A percentile compares a stretch with the other conserved stretches of the same genome.
phyloP scores from a whole-genome alignment of 2,888 invertebrate genomes.

The Phengaris arion region DNA sequence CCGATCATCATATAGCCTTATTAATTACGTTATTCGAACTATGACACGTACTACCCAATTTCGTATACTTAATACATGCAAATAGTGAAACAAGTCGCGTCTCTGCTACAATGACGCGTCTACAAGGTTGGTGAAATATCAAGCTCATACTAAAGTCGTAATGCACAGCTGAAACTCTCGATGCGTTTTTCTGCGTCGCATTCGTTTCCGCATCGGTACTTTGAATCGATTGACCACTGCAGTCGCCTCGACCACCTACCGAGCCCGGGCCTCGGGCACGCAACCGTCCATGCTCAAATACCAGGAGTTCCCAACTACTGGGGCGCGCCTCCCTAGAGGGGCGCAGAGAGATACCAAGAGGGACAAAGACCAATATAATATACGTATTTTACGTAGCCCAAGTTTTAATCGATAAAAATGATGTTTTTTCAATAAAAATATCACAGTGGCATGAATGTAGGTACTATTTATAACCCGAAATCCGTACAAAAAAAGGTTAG shows the following conservation, averaged over 20 bases:
- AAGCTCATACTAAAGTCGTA: constrained; percentile 19
- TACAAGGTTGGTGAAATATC: constrained; percentile 4
- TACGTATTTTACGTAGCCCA: too few species aligned
- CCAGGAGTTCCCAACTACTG: neutral
- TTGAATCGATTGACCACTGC: constrained; percentile 75
- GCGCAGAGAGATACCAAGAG: too few species aligned
- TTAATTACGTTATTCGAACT: constrained; percentile 15
- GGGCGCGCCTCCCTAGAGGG: too few species aligned
- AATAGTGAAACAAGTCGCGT: neutral
- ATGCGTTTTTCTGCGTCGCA: constrained; percentile 62
- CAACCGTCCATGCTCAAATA: constrained; percentile 43
- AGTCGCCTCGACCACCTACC: constrained; percentile 72
- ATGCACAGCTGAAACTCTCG: constrained; percentile 1
- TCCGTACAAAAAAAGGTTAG: too few species aligned
- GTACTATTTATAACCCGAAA: too few species aligned
- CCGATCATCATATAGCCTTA: constrained; percentile 9
- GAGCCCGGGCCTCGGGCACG: constrained; percentile 65
- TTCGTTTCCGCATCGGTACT: constrained; percentile 69
- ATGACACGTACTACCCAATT: neutral
- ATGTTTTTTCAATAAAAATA: too few species aligned
- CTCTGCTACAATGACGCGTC: neutral
- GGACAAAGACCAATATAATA: too few species aligned
- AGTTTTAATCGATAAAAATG: too few species aligned
- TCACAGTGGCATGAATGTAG: too few species aligned
- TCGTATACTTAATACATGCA: neutral